Base-by-base conservation (phyloP, 2,888 invertebrate species). In the Heliconius aoede region DNA sequence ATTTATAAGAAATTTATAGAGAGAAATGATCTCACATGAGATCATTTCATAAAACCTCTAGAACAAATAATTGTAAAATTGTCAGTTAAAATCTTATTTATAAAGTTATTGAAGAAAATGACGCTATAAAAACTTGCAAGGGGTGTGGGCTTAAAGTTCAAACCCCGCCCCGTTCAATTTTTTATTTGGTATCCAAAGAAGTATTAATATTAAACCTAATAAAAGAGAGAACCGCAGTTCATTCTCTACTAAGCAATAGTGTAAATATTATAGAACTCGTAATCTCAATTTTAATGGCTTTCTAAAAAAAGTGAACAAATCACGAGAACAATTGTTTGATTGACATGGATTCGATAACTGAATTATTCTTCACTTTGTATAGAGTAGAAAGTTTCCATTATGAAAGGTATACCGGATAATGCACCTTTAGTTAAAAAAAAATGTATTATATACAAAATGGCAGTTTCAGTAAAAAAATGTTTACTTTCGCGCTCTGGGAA, bases 281-380 rank as follows among this genome's bases (percentile, higher is more conserved):
- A 51, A 68, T 46, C 40, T 61, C 30, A 74, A 73, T 67, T 55
- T 73, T 24, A 69, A 30, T 61, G 68, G 60, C 74, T 74, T 74
- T 69, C 74, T 74, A 74, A 74, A 74, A 74, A 60, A 61, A 18
- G n/a, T 32, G 9, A 18, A 68, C 55, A 28, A 28, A 36, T 62
- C 26, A 30, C 5, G 46, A 60, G 60, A 72, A 72, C 32, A 64
- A 62, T 73, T 73, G 51, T 73, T 73, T 51, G 61, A 61, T 64
- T 62, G 51, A 69, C 69, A 51, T 51, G 55, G 55, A 69, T 69
- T 55, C 55, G 30, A 55, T 69, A 69, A 30, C 69, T 30, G 69
- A 69, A 51, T 69, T 69, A 30, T 69, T 69, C 24, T 30, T 30
- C 24, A 69, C 30, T 55, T 30, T 55, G 69, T 55, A 30, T 55